Base-by-base conservation (phyloP, 2,888 invertebrate genomes). In the Tipula helvola region DNA sequence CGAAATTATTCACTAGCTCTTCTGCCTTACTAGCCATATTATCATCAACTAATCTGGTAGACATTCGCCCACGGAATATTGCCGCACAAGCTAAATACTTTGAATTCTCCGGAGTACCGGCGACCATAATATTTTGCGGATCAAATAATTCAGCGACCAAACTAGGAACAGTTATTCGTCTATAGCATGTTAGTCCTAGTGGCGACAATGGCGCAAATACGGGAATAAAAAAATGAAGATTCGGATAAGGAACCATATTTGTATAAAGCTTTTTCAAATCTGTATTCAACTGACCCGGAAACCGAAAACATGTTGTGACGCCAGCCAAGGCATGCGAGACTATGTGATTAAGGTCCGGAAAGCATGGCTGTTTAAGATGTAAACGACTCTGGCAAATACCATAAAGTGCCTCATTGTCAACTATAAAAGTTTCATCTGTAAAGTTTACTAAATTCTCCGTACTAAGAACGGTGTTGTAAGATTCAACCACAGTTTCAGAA, bases 241-340 rank as follows among this genome's bases (percentile, higher is more conserved):
- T 93, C 0, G 97, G 97, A 93, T 97, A 97, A 0, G 97, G 97
- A 0, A 97, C 96, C 97, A 97, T 97, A 91, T 97, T 97, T 39
- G 97, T 96, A 0, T 96, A 96, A n/a, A 96, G 92, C 91, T 97
- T 95, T 28, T 97, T 92, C 0, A 97, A 92, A 89, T 97, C 71
- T 10, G 71, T 71, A 28, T 71, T 71, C 13, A 71, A 28, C 13
- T 71, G 71, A 12, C 71, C 71, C 97, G 97, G 97, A 93, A 97
- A 97, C 8, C 97, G 93, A 1, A 97, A 93, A 87, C 95, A 95
- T 0, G 95, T 95, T 0, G 96, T 96, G 7, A 96, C 94, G 0
- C 96, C 96, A 0, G 96, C 93, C 89, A 91, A 90, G 13, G 90
- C 90, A 8, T 90, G 87, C 0, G 90, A 90, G 1, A 91, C 90